These are phyloP conservation scores for Pangasianodon hypophthalmus DNA, from an alignment of 2,113 vertebrate genomes.

Conservation along the genomic window DNA sequence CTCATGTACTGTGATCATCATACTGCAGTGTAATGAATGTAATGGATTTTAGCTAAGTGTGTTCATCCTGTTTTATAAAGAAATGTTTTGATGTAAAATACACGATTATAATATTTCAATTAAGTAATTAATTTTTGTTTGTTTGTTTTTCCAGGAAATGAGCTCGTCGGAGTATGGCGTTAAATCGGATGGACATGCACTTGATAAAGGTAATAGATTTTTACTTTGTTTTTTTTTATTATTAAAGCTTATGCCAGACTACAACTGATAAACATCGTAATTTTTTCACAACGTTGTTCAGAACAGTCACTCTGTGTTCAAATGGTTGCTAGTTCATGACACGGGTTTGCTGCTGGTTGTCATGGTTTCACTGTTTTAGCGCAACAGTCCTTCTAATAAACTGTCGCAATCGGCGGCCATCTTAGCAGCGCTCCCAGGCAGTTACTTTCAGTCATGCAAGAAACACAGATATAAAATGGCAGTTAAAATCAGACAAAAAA, in stretches of 20 bases:
- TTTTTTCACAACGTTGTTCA: background rate
- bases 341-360: background rate
- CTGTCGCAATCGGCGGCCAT: background rate
- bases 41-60: background rate
- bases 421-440: background rate
- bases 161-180: constrained; percentile 72
- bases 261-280: background rate
- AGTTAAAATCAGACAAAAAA: background rate
- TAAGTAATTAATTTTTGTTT: constrained; percentile 2
- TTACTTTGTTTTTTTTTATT: background rate
- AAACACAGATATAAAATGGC: background rate
- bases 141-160: constrained; percentile 69
- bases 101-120: background rate
- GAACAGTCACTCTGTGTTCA: background rate
- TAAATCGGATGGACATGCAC: constrained; percentile 66
- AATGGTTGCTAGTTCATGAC: background rate
- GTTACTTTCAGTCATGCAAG: background rate
- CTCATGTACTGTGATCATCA: background rate
- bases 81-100: background rate
- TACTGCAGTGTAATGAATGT: no score
- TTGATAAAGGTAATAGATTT: constrained; percentile 66
- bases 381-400: background rate
- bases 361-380: background rate
- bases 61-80: background rate
- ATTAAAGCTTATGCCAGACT: background rate